A percentile compares a stretch with the other conserved stretches of the same genome.
Conservation (phyloP, 2,797 vertebrate species). For the Oreochromis mossambicus region DNA sequence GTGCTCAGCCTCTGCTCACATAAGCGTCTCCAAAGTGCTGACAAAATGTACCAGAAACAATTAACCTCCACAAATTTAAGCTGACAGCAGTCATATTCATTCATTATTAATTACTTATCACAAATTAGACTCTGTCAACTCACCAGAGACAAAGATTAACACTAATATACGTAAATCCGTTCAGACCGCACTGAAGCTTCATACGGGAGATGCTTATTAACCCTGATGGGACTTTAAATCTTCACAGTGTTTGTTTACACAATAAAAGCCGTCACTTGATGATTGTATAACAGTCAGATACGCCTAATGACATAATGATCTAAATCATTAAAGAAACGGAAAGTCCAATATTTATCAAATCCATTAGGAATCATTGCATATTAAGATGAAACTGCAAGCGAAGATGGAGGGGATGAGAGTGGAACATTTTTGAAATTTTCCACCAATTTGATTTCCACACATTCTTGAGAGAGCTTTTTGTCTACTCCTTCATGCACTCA, state of each 20-base stretch:
- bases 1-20: not conserved
- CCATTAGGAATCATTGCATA: not conserved
- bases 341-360: not conserved
- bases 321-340: not conserved
- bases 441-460: not conserved
- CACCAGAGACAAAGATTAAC: slow-evolving; percentile 28
- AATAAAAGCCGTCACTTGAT: not conserved
- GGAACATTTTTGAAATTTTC: not conserved
- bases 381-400: not conserved
- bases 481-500: not conserved
- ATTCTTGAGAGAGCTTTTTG: not conserved
- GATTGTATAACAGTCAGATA: not conserved
- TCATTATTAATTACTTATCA: slow-evolving; percentile 31
- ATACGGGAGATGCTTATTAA: not conserved
- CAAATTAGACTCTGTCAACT: slow-evolving; percentile 34
- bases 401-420: not conserved
- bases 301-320: not conserved
- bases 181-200: slow-evolving; percentile 9
- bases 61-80: slow-evolving; percentile 3
- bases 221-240: not conserved
- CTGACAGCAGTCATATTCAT: slow-evolving; percentile 21
- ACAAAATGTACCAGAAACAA: not conserved
- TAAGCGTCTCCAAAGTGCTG: not conserved
- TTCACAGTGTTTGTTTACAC: not conserved
- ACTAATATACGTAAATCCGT: slow-evolving; percentile 24